Conservation (phyloP, 1,140 invertebrate species). For the Drosophila bipectinata region DNA sequence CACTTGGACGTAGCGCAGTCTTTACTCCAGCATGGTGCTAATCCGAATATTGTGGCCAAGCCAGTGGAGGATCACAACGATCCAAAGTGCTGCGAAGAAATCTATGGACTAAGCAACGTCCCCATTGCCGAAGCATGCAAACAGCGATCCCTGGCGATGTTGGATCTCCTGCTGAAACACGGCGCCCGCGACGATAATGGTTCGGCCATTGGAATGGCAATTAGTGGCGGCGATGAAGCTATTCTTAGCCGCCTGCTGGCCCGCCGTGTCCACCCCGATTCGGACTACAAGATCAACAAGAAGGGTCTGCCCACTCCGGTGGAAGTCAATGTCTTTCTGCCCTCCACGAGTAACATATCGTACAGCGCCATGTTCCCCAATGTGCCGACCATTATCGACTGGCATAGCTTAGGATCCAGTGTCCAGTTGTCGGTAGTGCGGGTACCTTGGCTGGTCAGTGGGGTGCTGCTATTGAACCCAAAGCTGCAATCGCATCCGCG, state of each 20-base stretch:
- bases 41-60: slow-evolving; percentile 88
- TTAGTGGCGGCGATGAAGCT: slow-evolving; percentile 69
- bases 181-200: slow-evolving; percentile 96
- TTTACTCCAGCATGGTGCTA: slow-evolving; percentile 90
- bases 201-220: slow-evolving; percentile 87
- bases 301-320: slow-evolving; percentile 87
- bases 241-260: slow-evolving; percentile 70
- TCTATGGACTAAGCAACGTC: slow-evolving; percentile 84
- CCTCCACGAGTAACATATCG: slow-evolving; percentile 88
- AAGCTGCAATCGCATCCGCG: slow-evolving; percentile 90
- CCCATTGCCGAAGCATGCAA: slow-evolving; percentile 90
- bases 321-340: slow-evolving; percentile 86
- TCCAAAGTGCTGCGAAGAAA: slow-evolving; percentile 83
- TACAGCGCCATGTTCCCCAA: slow-evolving; percentile 93
- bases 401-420: slow-evolving; percentile 92
- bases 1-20: slow-evolving; percentile 90
- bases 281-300: slow-evolving; percentile 94
- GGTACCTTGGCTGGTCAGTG: slow-evolving; percentile 93
- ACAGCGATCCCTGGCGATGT: slow-evolving; percentile 87
- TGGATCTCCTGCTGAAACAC: slow-evolving; percentile 89
- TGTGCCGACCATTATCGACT: slow-evolving; percentile 95
- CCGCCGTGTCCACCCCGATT: slow-evolving; percentile 90
- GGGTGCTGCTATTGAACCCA: slow-evolving; percentile 93
- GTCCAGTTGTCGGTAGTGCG: slow-evolving; percentile 88
- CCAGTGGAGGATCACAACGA: slow-evolving; percentile 84